A percentile compares a stretch with the other conserved stretches of the same genome.
phyloP scores from a whole-genome alignment of 2,113 vertebrate species.

The Hydropotes inermis region DNA sequence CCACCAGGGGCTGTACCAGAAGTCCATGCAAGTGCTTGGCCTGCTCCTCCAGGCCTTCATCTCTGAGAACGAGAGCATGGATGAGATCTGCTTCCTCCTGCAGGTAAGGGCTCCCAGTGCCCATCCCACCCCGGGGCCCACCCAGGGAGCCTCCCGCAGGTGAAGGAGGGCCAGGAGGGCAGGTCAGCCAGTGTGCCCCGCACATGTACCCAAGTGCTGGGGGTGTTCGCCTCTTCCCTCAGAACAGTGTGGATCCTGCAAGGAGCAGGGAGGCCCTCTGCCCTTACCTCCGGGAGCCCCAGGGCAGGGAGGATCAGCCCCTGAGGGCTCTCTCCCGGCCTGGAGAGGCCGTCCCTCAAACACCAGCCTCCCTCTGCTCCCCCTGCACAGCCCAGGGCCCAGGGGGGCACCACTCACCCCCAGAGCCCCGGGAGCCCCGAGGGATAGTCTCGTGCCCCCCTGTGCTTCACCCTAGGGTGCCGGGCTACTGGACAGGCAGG shows the following conservation, averaged over 20 bases:
- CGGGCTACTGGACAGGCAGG: fast-evolving
- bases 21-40: not conserved
- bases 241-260: not conserved
- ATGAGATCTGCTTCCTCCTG: conserved; percentile 57
- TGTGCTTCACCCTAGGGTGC: not conserved
- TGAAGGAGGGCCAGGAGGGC: not conserved
- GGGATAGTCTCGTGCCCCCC: not conserved
- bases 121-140: fast-evolving
- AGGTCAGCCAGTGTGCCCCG: fast-evolving
- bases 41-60: conserved; percentile 45
- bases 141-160: not conserved
- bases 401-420: fast-evolving
- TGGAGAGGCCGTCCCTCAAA: not conserved
- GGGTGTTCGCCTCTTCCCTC: not conserved
- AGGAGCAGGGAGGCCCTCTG: not conserved
- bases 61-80: conserved; percentile 19
- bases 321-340: not conserved
- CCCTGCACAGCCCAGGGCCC: not conserved
- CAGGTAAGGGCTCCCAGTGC: conserved; percentile 11
- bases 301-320: not conserved
- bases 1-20: not conserved
- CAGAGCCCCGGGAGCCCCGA: fast-evolving
- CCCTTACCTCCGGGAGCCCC: fast-evolving
- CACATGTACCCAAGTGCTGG: not conserved
- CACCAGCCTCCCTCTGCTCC: not conserved